Conservation (phyloP, 2,797 vertebrate genomes). For the Nyctalus aviator region DNA sequence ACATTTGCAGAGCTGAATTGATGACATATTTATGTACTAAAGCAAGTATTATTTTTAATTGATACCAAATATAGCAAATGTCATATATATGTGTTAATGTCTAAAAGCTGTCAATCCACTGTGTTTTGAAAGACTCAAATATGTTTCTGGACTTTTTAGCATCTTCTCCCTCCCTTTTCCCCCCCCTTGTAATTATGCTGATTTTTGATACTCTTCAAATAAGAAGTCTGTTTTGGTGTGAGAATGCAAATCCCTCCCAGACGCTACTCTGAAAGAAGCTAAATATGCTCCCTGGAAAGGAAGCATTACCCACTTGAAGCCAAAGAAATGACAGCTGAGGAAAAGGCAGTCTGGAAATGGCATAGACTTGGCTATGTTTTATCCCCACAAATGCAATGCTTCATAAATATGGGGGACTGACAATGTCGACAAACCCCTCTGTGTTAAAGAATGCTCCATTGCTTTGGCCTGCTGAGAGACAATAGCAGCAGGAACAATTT, state of each 20-base stretch:
- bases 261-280: slow-evolving; percentile 44
- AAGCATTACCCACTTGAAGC: slow-evolving; percentile 34
- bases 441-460: slow-evolving; percentile 49
- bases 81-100: not conserved
- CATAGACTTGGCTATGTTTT: slow-evolving; percentile 58
- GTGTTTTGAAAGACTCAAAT: slow-evolving; percentile 50
- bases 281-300: slow-evolving; percentile 70
- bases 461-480: slow-evolving; percentile 59
- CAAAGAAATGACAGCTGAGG: slow-evolving; percentile 70
- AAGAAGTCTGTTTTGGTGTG: slow-evolving; percentile 57
- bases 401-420: slow-evolving; percentile 51
- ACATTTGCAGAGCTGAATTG: slow-evolving; percentile 58
- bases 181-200: not conserved
- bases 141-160: not conserved
- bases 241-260: slow-evolving; percentile 62
- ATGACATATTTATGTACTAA: slow-evolving; percentile 26
- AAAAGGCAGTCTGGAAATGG: slow-evolving; percentile 67
- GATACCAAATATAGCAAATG: not conserved
- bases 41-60: slow-evolving; percentile 15
- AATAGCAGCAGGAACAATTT: slow-evolving; percentile 42
- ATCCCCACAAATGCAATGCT: slow-evolving; percentile 57
- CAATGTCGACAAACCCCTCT: slow-evolving; percentile 65
- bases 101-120: not conserved
- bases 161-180: not conserved
- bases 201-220: slow-evolving; percentile 58